Evolutionary conservation across 2,113 vertebrate species (phyloP).

Genomic region (chimpanzee (Pan troglodytes)): DNA sequence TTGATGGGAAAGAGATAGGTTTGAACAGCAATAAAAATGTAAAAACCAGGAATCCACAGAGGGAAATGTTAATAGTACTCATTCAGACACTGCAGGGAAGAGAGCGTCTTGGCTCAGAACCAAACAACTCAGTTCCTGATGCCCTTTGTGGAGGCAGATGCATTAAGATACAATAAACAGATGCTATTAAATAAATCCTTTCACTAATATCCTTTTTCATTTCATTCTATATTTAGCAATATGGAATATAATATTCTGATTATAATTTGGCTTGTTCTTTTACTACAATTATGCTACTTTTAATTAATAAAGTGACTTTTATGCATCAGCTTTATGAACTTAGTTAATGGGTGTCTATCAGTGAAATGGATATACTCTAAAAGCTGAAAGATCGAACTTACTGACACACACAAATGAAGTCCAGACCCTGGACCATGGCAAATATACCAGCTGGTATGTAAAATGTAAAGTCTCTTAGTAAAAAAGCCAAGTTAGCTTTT

Average conservation of each 20-base stretch:
- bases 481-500: neutral
- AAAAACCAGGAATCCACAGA: neutral
- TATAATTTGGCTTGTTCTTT: neutral
- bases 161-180: neutral
- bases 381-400: neutral
- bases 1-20: neutral
- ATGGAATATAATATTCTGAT: neutral
- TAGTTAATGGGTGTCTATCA: neutral
- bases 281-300: neutral
- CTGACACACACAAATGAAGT: neutral
- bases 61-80: neutral
- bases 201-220: neutral
- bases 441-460: neutral
- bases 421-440: neutral
- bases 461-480: neutral
- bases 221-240: slow-evolving; percentile 4
- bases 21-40: neutral
- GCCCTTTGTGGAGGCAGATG: neutral
- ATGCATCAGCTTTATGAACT: neutral
- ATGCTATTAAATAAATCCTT: neutral
- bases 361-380: neutral
- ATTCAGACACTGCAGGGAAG: neutral
- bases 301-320: neutral
- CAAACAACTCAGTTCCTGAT: neutral
- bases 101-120: neutral